phyloP scores from a whole-genome alignment of 2,888 invertebrate species.

The Agriopis leucophaearia region DNA sequence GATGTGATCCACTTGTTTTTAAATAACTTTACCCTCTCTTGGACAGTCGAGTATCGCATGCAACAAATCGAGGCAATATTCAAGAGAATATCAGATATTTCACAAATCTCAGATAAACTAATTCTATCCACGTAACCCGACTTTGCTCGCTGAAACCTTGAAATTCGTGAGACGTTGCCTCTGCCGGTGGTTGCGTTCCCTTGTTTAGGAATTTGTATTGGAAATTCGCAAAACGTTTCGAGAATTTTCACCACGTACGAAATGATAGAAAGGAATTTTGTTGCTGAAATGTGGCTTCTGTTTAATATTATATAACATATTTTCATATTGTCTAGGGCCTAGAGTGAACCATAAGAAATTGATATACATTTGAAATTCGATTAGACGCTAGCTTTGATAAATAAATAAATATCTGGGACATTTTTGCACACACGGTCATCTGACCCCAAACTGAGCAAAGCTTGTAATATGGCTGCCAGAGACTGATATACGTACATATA shows the following conservation, averaged over 20 bases:
- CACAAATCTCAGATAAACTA: conserved; percentile 13
- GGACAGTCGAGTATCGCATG: too few species aligned
- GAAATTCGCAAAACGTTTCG: conserved; percentile 8
- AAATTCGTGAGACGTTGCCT: conserved; percentile 27
- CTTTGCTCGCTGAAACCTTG: conserved; percentile 29
- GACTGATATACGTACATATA: too few species aligned
- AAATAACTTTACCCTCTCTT: too few species aligned
- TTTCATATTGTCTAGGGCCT: background rate
- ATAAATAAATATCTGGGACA: too few species aligned
- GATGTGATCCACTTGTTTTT: too few species aligned
- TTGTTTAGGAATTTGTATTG: conserved; percentile 8
- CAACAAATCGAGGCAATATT: too few species aligned
- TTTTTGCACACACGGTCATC: too few species aligned
- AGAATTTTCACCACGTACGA: background rate
- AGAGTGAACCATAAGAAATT: background rate
- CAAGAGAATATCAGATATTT: background rate
- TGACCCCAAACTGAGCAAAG: too few species aligned
- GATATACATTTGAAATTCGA: background rate
- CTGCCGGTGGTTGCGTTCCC: background rate
- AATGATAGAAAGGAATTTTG: conserved; percentile 13
- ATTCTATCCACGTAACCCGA: conserved; percentile 37
- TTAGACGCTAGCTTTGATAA: background rate
- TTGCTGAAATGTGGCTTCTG: background rate
- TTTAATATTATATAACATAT: conserved; percentile 8
- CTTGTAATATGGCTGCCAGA: too few species aligned